These are phyloP conservation scores for Opisthocomus hoazin DNA, from an alignment of 2,113 vertebrate genomes.

Conservation along the genomic window DNA sequence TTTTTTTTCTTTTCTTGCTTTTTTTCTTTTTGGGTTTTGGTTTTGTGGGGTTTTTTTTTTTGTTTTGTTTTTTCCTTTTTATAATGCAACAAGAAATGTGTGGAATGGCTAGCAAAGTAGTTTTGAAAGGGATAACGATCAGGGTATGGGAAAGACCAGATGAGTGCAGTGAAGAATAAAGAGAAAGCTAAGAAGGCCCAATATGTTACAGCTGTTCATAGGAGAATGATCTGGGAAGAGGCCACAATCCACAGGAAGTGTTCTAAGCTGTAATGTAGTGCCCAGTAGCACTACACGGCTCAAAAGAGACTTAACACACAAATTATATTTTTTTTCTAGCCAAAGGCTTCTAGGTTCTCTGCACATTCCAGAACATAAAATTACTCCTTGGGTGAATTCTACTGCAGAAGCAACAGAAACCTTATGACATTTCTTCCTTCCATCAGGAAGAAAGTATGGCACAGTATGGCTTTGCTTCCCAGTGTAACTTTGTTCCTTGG, in stretches of 20 bases:
- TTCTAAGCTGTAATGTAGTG: not conserved
- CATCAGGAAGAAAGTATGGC: not conserved
- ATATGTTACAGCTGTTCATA: fast-evolving
- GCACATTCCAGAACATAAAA: not conserved
- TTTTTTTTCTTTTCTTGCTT: too few species aligned
- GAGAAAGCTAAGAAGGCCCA: not conserved
- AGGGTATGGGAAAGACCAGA: not conserved
- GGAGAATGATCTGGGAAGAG: not conserved
- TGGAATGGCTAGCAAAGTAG: not conserved
- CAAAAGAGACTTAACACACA: not conserved
- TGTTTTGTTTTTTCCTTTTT: not conserved
- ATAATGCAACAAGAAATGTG: not conserved
- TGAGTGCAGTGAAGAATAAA: not conserved
- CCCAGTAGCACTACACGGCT: not conserved
- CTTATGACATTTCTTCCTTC: not conserved
- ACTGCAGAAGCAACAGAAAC: not conserved
- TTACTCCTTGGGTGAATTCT: not conserved
- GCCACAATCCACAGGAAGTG: not conserved
- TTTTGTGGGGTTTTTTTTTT: too few species aligned
- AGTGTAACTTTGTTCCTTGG: not conserved
- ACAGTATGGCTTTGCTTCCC: not conserved
- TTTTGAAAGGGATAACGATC: not conserved
- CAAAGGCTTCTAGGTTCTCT: not conserved
- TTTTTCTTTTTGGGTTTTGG: not conserved
- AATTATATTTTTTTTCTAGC: not conserved